These are phyloP conservation scores for Emydura subglobosa DNA, from an alignment of 2,113 vertebrate genomes.

Conservation along the genomic window DNA sequence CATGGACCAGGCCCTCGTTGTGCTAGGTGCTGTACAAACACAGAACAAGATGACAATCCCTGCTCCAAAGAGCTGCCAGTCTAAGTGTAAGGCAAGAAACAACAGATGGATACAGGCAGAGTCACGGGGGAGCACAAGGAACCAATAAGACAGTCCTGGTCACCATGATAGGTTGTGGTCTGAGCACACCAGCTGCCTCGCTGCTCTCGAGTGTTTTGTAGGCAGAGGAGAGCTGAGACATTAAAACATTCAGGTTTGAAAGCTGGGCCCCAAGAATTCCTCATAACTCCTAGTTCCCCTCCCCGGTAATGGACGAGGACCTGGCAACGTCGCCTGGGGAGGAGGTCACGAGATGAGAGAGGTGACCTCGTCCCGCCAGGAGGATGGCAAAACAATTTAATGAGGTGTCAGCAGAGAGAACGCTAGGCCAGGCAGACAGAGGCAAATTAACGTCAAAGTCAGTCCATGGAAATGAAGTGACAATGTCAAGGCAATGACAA, in stretches of 20 bases:
- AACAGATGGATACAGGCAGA: neutral
- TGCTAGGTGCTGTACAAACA: neutral
- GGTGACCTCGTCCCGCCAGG: constrained; percentile 38
- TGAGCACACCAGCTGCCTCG: neutral
- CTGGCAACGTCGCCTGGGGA: rapidly evolving
- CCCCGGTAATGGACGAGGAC: neutral
- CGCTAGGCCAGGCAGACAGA: neutral
- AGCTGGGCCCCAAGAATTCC: neutral
- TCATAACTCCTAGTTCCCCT: neutral
- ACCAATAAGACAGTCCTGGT: neutral
- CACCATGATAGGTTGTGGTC: neutral
- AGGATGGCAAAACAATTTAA: rapidly evolving
- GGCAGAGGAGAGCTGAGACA: neutral
- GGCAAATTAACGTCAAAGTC: neutral
- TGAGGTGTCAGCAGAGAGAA: neutral
- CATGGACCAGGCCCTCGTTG: neutral
- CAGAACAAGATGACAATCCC: neutral
- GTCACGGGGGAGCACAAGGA: neutral
- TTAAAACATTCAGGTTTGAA: neutral
- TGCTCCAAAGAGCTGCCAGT: neutral
- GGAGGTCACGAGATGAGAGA: neutral
- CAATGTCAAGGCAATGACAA: neutral
- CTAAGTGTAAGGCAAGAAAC: neutral
- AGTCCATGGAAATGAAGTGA: neutral
- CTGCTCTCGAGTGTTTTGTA: neutral